Base-by-base conservation (phyloP, 2,113 vertebrate species). In the Sporophila hypoxantha region DNA sequence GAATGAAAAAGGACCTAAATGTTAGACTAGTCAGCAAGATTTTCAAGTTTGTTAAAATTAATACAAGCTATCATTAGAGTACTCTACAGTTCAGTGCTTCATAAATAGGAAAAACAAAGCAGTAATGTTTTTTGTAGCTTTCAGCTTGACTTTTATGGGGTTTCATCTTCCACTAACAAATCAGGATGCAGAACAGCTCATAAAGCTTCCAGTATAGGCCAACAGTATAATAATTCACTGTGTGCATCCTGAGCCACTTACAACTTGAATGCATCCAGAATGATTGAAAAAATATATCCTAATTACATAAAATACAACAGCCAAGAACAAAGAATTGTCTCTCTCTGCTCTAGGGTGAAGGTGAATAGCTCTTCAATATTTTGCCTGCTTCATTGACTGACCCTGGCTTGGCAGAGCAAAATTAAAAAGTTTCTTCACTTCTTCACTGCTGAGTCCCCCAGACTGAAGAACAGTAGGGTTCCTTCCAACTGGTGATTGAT, bases 41-140 rank as follows among this genome's bases (percentile, higher is more conserved):
- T 93, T 86, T 92, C 61, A 49, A 86, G 34, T 92, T 86, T 75
- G 76, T 86, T 86, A 90, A 85, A 89, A 92, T 87, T 92, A 95
- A 94, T 82, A 65, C 47, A 93, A 70, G 39, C 70, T 89, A 84
- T 71, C 82, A 76, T 89, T 92, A 82, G 53, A 76, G 30, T 44
- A 65, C 25, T 65, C n/a, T 74, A 74, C 52, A 90, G 68, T 91
- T 94, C 89, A 92, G 60, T 85, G 80, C 69, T 94, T 93, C 81
- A 75, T 81, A 93, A 91, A 86, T 77, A 90, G 56, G 23, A 85
- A 78, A 87, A 91, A 27, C 29, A 89, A 76, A 74, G 14, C 26
- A 66, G 23, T 17, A 42, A 22, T 37, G 34, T 2, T 65, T 87
- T 41, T 47, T 55, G 11, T 46, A 70, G 17, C 36, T 82, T 92